phyloP scores from a whole-genome alignment of 1,140 invertebrate species.

The Zaprionus lachaisei region DNA sequence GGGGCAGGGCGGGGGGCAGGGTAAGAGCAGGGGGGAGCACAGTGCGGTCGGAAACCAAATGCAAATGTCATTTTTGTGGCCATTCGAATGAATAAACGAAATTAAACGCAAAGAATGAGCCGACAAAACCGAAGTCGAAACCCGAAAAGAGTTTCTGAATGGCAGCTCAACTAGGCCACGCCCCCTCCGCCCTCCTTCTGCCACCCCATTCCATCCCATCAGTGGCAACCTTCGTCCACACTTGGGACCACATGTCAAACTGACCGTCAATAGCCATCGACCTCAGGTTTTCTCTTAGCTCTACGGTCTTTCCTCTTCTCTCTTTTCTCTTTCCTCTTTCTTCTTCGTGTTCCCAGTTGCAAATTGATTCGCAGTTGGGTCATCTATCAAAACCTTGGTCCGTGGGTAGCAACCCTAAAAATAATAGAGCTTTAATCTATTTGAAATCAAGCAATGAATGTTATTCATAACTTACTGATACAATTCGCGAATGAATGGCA shows the following conservation, averaged over 20 bases:
- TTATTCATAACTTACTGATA: background rate
- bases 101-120: conserved; percentile 74
- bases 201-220: background rate
- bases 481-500: no score
- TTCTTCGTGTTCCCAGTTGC: conserved; percentile 18
- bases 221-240: conserved; percentile 10
- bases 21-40: background rate
- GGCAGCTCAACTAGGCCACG: conserved; percentile 32
- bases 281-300: background rate
- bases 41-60: conserved; percentile 56
- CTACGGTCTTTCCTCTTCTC: background rate
- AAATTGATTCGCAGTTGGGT: conserved; percentile 35
- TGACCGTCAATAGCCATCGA: conserved; percentile 31
- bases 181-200: background rate
- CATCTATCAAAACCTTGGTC: conserved; percentile 37
- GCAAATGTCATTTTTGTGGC: conserved; percentile 84
- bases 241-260: conserved; percentile 54
- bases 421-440: background rate
- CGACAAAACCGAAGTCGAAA: conserved; percentile 33
- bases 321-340: background rate
- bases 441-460: background rate
- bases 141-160: conserved; percentile 54
- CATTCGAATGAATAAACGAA: conserved; percentile 84
- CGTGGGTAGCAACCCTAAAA: conserved; percentile 2
- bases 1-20: background rate